Base-by-base conservation (phyloP, 2,113 vertebrate species). In the Ochotona curzoniae region DNA sequence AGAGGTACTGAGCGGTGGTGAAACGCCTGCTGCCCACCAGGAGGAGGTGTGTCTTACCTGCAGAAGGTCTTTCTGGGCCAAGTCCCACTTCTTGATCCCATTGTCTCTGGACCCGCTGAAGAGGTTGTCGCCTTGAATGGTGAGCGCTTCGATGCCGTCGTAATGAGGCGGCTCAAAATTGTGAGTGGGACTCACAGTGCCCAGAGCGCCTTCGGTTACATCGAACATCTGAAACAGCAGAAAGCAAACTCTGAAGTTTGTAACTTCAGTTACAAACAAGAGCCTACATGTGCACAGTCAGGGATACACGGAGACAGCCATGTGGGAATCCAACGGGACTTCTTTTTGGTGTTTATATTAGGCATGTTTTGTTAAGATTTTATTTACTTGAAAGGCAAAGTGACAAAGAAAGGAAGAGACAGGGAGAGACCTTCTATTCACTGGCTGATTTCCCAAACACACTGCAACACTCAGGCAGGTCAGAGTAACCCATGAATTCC, bases 11-110 rank as follows among this genome's bases (percentile, higher is more conserved):
- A 47, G 60, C 57, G 26, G 49, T 80, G 86, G 30, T 51, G 32
- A 96, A 94, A 49, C 28, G 17, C 9, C 57, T 20, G 47, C 26
- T 21, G 67, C 25, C 84, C 8, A 74, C 47, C 38, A 84, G 25
- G 73, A 3, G 1, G 20, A 90, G 12, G 67, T 87, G 67, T 87
- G 60, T 15, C 74, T 94, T 98, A 99, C 99, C 99, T 99, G 98
- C 93, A 99, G 97, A 84, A 99, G 98, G 47, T 98, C 98, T 97
- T 99, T 99, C 90, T 98, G 98, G 87, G 98, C 95, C 78, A 99
- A 97, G 95, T 99, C 99, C 99, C 99, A 99, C 96, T 99, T 99
- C 96, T 99, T 99, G 97, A 99, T 98, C 96, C 98, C 98, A 69
- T 98, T 99, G 93, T 99, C 99, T 97, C 99, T 99, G 73, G 99